These are phyloP conservation scores for Poecilus cupreus DNA, from an alignment of 2,888 invertebrate species.

Conservation along the genomic window DNA sequence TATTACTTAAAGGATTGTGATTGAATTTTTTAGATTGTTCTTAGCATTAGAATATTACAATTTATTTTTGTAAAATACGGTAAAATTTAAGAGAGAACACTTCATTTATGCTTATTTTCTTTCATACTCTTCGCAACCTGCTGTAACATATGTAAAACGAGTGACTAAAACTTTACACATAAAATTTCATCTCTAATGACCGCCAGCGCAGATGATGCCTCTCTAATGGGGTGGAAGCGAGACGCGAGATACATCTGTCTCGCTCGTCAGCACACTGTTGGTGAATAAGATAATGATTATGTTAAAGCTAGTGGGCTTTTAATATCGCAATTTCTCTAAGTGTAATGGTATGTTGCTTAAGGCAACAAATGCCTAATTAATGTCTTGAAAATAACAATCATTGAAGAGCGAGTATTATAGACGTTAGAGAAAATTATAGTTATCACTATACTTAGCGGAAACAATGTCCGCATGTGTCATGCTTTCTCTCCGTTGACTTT, in stretches of 20 bases:
- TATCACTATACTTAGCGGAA: not conserved
- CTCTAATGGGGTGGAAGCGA: not conserved
- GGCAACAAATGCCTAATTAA: conserved; percentile 35
- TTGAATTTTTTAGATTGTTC: too few relatives aligned
- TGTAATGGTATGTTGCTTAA: conserved; percentile 14
- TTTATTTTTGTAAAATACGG: too few relatives aligned
- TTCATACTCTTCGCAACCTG: not conserved
- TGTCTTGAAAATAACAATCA: conserved; percentile 30
- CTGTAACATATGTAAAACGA: conserved; percentile 5
- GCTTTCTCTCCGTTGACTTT: too few relatives aligned
- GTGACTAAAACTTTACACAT: not conserved
- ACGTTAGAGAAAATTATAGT: conserved; percentile 31
- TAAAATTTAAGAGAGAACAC: too few relatives aligned
- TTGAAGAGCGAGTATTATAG: not conserved
- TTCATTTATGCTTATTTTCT: too few relatives aligned
- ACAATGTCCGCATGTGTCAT: not conserved
- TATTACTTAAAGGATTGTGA: too few relatives aligned
- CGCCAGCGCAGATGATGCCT: not conserved
- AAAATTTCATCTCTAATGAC: conserved; percentile 9
- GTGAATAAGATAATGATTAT: conserved; percentile 42
- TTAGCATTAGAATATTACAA: too few relatives aligned
- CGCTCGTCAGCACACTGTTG: not conserved
- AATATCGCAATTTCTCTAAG: conserved; percentile 44
- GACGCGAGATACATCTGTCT: not conserved
- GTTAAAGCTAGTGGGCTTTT: conserved; percentile 42